phyloP scores from a whole-genome alignment of 2,888 invertebrate genomes.

The Acrobasis consociella region DNA sequence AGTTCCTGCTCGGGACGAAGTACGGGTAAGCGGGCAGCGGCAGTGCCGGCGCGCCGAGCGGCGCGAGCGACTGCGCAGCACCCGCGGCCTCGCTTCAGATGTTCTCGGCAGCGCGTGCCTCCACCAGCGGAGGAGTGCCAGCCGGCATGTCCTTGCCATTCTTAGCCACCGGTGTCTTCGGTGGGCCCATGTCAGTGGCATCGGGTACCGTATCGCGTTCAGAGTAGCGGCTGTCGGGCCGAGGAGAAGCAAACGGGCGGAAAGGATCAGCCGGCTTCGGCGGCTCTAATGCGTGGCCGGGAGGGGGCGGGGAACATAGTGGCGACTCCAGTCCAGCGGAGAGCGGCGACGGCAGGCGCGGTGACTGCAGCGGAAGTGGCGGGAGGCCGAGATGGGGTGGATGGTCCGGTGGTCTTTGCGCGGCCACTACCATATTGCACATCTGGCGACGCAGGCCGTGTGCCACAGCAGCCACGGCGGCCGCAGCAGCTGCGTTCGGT shows the following conservation, averaged over 20 bases:
- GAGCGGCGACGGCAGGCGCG: constrained; percentile 79
- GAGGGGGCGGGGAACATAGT: constrained; percentile 84
- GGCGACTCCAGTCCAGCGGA: constrained; percentile 84
- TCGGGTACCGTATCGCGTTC: constrained; percentile 82
- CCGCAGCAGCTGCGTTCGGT: constrained; percentile 88
- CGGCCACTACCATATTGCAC: constrained; percentile 89
- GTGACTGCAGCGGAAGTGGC: constrained; percentile 67
- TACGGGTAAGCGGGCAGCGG: constrained; percentile 75
- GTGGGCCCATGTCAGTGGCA: constrained; percentile 71
- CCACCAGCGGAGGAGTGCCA: constrained; percentile 81
- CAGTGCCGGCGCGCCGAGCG: constrained; percentile 47
- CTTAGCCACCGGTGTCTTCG: constrained; percentile 63
- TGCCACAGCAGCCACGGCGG: constrained; percentile 93
- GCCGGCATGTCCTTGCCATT: constrained; percentile 77
- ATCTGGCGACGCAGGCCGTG: constrained; percentile 93
- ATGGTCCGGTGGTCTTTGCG: constrained; percentile 70
- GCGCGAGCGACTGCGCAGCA: constrained; percentile 50
- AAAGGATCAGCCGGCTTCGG: constrained; percentile 75
- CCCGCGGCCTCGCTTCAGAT: constrained; percentile 80
- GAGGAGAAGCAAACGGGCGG: constrained; percentile 83
- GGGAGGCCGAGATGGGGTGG: constrained; percentile 77
- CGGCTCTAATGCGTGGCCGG: constrained; percentile 86
- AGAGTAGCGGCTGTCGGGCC: constrained; percentile 84
- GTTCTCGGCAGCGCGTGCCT: constrained; percentile 83
- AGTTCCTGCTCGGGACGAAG: constrained; percentile 74